Evolutionary conservation across 2,797 vertebrate genomes (phyloP), one percentile per base, ranked within the genome.

Genomic region (Mycteria americana): DNA sequence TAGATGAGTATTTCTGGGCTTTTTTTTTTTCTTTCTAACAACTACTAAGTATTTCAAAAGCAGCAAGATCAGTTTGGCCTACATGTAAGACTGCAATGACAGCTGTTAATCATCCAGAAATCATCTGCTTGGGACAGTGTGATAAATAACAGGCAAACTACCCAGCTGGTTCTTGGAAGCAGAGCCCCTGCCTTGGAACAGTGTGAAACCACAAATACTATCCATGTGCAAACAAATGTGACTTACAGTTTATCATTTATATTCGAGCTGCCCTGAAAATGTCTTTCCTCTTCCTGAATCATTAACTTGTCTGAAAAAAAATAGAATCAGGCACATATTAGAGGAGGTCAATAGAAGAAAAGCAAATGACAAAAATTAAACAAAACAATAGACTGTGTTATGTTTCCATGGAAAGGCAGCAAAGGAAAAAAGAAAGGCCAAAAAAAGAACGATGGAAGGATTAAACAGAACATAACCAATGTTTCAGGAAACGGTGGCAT

Each of bases 321-420:
- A 94, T 95, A 94, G 94, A 96, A 94, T 95, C 89, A 96, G 89
- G 86, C 89, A 84, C 54, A 73, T 94, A 84, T 96, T 95, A 96
- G 82, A 96, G 76, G 80, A 96, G 95, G 92, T 94, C 73, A 60
- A 90, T 94, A 93, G 85, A 89, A 94, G 89, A 93, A 93, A 97
- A 95, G 75, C 90, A 93, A 97, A 95, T 54, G 84, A 91, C 54
- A 94, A 91, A 96, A 97, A 95, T 84, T 96, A 96, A 96, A 95
- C 94, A 95, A 94, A 97, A 94, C 93, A 96, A 96, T 96, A 86
- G 79, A 9, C 82, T 81, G 21, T 96, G 95, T 97, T 97, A 79
- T 95, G 95, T 97, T 97, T 93, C 97, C 93, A 97, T 95, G 95
- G 93, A 93, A 96, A 95, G 69, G 37, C 79, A 92, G 93, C 67